Conservation (phyloP, 1,140 invertebrate genomes). For the Drosophila neocordata region DNA sequence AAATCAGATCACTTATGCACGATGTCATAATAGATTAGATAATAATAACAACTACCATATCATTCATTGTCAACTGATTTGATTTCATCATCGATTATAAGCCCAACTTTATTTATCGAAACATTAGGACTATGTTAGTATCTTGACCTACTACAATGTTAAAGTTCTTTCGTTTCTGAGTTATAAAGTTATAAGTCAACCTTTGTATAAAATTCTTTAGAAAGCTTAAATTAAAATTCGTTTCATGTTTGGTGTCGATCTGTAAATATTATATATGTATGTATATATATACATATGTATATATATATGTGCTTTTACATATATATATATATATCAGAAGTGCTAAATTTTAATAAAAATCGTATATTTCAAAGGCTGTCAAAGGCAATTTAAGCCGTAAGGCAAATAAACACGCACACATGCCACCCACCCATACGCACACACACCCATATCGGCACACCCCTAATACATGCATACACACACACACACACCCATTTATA, state of each 20-base stretch:
- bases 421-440: constrained; percentile 10
- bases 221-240: background rate
- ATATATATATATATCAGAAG: constrained; percentile 40
- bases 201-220: background rate
- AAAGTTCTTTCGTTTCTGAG: too few species aligned
- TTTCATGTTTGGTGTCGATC: background rate
- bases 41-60: too few species aligned
- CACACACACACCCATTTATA: constrained; percentile 17
- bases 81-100: too few species aligned
- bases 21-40: too few species aligned
- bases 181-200: too few species aligned
- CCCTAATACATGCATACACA: constrained; percentile 1
- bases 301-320: too few species aligned
- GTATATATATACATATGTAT: constrained; percentile 25
- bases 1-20: too few species aligned
- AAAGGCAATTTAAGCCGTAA: constrained; percentile 67
- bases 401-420: constrained; percentile 50
- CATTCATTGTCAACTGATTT: too few species aligned
- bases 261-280: background rate
- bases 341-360: constrained; percentile 70
- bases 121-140: too few species aligned
- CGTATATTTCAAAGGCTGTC: constrained; percentile 65
- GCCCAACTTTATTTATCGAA: too few species aligned
- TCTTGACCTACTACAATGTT: too few species aligned
- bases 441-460: background rate